Percentiles rank a stretch among this genome's conserved stretches.
Conservation (phyloP, 2,113 vertebrate genomes). For the Lampris megalopsis region DNA sequence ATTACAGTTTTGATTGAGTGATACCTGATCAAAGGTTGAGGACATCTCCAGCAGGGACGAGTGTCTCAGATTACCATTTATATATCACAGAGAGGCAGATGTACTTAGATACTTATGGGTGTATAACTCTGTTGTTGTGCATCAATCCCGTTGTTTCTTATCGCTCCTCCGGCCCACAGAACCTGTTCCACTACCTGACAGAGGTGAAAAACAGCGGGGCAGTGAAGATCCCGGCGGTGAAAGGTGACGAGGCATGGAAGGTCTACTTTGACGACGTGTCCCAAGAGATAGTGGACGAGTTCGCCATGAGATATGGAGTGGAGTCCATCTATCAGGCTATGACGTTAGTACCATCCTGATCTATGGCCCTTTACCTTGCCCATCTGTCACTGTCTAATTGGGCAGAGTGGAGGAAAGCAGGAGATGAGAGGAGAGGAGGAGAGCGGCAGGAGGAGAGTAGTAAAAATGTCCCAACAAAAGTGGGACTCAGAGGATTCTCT, state of each 20-base stretch:
- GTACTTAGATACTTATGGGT: slow-evolving; percentile 14
- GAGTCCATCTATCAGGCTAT: slow-evolving; percentile 99
- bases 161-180: slow-evolving; percentile 79
- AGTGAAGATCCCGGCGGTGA: slow-evolving; percentile 94
- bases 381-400: slow-evolving; percentile 72
- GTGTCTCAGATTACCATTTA: not conserved
- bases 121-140: slow-evolving; percentile 36
- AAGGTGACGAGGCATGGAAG: slow-evolving; percentile 97
- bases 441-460: slow-evolving; percentile 39
- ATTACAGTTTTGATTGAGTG: too few species aligned
- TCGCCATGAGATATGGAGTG: slow-evolving; percentile 97
- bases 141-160: slow-evolving; percentile 26
- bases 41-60: not conserved
- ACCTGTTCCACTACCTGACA: slow-evolving; percentile 95
- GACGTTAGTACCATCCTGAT: slow-evolving; percentile 88
- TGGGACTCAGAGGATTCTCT: slow-evolving; percentile 55
- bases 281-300: slow-evolving; percentile 98
- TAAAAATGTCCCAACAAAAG: slow-evolving; percentile 77
- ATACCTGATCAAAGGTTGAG: not conserved
- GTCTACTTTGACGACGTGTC: slow-evolving; percentile 95
- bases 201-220: slow-evolving; percentile 90
- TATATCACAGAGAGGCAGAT: not conserved
- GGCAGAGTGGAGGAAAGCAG: slow-evolving; percentile 50
- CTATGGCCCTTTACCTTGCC: slow-evolving; percentile 67
- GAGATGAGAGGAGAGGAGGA: slow-evolving; percentile 35